Evolutionary conservation across 2,888 invertebrate genomes (phyloP).

Genomic region (Tricholauxania praeusta): DNA sequence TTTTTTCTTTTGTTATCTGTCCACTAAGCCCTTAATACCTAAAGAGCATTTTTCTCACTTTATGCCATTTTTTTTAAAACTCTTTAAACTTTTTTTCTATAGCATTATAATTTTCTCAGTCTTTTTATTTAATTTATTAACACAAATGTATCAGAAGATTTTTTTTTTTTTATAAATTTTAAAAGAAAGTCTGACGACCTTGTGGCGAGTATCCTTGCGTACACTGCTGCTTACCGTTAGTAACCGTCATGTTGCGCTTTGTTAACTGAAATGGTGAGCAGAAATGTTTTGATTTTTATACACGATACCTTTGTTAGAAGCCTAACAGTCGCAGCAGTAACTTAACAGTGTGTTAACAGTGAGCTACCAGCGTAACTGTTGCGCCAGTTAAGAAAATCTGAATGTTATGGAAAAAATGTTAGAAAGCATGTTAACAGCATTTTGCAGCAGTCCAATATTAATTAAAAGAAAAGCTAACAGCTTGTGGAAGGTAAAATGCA

Average conservation of each 20-base stretch:
- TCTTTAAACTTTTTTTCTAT: not conserved
- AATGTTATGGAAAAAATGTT: too few relatives aligned
- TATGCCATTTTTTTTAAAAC: not conserved
- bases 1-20: not conserved
- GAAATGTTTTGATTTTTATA: conserved; percentile 25
- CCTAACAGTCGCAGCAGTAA: not conserved
- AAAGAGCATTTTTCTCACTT: not conserved
- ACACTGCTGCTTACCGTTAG: not conserved
- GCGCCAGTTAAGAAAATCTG: not conserved
- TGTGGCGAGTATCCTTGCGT: not conserved
- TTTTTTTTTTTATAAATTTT: not conserved
- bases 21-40: too few relatives aligned
- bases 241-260: conserved; percentile 19
- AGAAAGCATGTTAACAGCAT: too few relatives aligned
- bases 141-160: not conserved
- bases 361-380: conserved; percentile 25
- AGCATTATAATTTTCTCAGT: not conserved
- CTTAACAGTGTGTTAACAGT: conserved; percentile 4
- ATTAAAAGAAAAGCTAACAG: not conserved
- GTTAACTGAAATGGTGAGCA: conserved; percentile 30
- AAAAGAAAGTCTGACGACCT: conserved; percentile 17
- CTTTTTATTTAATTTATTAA: not conserved
- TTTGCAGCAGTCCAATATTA: too few relatives aligned
- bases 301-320: conserved; percentile 16
- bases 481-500: conserved; percentile 7